A percentile compares a stretch with the other conserved stretches of the same genome.
phyloP scores from a whole-genome alignment of 2,888 invertebrate genomes.

The Himalopsyche tibetana region DNA sequence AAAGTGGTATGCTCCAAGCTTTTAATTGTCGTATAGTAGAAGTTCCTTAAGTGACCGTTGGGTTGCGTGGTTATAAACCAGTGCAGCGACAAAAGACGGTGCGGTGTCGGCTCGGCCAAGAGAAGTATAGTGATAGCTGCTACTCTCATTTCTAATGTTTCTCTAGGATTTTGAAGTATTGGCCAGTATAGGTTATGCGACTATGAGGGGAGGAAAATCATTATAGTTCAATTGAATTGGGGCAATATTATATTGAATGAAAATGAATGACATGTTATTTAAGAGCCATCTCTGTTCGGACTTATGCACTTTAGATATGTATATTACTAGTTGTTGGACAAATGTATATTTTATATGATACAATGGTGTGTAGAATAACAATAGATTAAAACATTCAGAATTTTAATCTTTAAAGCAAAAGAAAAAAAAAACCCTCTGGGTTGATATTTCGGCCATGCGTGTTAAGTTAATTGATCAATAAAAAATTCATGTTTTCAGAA shows the following conservation, averaged over 20 bases:
- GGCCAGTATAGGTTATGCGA: slow-evolving; percentile 79
- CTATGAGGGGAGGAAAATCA: slow-evolving; percentile 39
- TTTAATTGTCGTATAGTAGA: slow-evolving; percentile 83
- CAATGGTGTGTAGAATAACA: no score
- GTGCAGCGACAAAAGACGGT: slow-evolving; percentile 82
- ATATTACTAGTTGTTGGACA: no score
- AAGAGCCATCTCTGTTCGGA: no score
- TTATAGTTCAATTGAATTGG: background rate
- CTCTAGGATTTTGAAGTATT: slow-evolving; percentile 81
- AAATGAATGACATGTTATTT: no score
- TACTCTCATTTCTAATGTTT: slow-evolving; percentile 82
- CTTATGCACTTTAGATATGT: no score
- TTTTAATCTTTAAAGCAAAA: no score
- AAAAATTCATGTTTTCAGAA: no score
- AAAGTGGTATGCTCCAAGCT: slow-evolving; percentile 82
- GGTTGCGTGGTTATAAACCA: slow-evolving; percentile 81
- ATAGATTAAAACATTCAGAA: no score
- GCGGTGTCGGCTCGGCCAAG: slow-evolving; percentile 80
- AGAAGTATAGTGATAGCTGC: slow-evolving; percentile 81
- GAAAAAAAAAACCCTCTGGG: no score
- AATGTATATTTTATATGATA: no score
- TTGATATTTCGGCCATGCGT: no score
- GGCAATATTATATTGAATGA: background rate
- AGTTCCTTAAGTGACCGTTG: slow-evolving; percentile 81
- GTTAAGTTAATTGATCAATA: no score